These are phyloP conservation scores for Cranoglanis bouderius DNA, from an alignment of 2,113 vertebrate species.

Conservation along the genomic window DNA sequence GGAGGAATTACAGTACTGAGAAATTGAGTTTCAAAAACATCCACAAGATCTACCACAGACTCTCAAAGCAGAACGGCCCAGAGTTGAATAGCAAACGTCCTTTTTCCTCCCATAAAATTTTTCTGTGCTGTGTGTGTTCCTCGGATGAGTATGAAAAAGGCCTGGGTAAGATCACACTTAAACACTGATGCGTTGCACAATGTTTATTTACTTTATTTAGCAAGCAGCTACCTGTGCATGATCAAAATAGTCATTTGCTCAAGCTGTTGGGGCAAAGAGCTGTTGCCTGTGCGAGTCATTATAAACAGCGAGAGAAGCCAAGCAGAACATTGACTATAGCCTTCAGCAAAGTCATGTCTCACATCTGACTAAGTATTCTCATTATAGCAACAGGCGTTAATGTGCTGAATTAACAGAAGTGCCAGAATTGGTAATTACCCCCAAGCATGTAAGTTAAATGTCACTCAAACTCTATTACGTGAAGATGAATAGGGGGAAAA, in stretches of 20 bases:
- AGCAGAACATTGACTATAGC: conserved; percentile 22
- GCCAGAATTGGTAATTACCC: conserved; percentile 14
- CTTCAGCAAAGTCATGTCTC: background rate
- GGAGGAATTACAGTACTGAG: conserved; percentile 31
- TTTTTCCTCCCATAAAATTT: background rate
- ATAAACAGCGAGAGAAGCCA: conserved; percentile 5
- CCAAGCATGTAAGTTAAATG: conserved; percentile 28
- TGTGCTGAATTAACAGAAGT: background rate
- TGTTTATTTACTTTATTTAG: conserved; percentile 35
- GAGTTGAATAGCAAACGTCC: background rate
- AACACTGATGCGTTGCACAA: conserved; percentile 21
- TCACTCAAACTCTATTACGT: conserved; percentile 23
- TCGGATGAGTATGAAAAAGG: background rate
- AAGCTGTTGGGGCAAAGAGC: conserved; percentile 22
- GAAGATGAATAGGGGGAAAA: background rate
- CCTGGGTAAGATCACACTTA: conserved; percentile 27
- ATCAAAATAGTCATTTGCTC: conserved; percentile 44
- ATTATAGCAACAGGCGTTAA: conserved; percentile 15
- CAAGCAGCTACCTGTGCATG: conserved; percentile 36
- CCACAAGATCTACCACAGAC: conserved; percentile 8
- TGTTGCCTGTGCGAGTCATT: background rate
- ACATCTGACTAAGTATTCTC: conserved; percentile 22
- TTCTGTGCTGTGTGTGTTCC: conserved; percentile 23
- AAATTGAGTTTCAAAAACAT: conserved; percentile 19
- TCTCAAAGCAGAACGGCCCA: background rate